These are phyloP conservation scores for Pterophyllum scalare DNA, from an alignment of 2,113 vertebrate genomes.

Conservation along the genomic window DNA sequence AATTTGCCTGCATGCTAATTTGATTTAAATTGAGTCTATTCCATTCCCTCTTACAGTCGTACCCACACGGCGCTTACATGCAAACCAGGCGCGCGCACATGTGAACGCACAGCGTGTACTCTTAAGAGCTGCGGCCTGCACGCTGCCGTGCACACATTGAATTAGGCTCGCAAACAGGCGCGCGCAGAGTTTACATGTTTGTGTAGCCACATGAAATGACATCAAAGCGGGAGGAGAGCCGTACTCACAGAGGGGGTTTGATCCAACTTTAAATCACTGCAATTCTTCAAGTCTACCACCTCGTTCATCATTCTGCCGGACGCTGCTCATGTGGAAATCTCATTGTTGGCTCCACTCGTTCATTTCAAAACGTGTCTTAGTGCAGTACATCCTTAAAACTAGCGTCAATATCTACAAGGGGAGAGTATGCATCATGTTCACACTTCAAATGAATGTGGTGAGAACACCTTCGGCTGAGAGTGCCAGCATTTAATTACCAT, in stretches of 20 bases:
- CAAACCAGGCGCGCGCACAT: conserved; percentile 7
- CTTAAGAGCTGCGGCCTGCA: conserved; percentile 55
- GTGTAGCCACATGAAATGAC: conserved; percentile 31
- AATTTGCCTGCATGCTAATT: conserved; percentile 82
- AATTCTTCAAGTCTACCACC: conserved; percentile 52
- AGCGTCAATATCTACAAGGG: conserved; percentile 24
- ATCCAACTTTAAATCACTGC: conserved; percentile 68
- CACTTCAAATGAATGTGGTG: conserved; percentile 50
- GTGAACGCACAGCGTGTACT: conserved; percentile 37
- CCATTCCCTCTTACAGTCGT: conserved; percentile 53
- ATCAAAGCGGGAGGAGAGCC: conserved; percentile 37
- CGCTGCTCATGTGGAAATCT: conserved; percentile 77
- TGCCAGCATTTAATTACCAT: conserved; percentile 67
- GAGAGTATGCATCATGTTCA: conserved; percentile 26
- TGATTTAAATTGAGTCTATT: conserved; percentile 80
- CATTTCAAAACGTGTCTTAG: conserved; percentile 63
- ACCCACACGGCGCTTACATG: conserved; percentile 58
- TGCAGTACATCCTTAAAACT: conserved; percentile 50
- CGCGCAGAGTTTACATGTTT: conserved; percentile 8
- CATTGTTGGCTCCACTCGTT: conserved; percentile 77
- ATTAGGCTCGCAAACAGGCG: conserved; percentile 46
- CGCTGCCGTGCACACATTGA: conserved; percentile 18
- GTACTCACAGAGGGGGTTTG: conserved; percentile 21
- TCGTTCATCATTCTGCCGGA: conserved; percentile 76
- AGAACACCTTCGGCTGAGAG: conserved; percentile 54